phyloP scores from a whole-genome alignment of 2,888 invertebrate genomes.

The Chloroclysta siterata region DNA sequence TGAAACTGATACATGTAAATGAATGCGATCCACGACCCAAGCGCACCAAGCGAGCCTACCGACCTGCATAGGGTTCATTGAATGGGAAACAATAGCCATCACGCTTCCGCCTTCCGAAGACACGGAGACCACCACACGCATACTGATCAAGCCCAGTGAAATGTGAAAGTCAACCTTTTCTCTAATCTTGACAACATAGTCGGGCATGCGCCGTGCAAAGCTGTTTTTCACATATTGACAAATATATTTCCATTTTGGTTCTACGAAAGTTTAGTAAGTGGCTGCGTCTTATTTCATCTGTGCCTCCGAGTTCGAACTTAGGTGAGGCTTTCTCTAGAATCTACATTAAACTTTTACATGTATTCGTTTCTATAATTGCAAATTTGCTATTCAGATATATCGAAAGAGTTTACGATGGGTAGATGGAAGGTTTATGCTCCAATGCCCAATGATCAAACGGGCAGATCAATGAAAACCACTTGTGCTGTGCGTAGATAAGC shows the following conservation, averaged over 20 bases:
- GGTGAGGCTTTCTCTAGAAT: constrained; percentile 45
- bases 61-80: constrained; percentile 75
- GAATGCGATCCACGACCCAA: constrained; percentile 27
- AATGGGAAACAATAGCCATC: constrained; percentile 68
- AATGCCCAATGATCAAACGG: background rate
- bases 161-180: constrained; percentile 45
- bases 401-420: background rate
- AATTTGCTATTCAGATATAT: constrained; percentile 19
- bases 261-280: background rate
- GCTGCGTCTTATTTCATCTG: no score
- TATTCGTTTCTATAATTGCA: background rate
- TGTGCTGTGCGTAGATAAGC: background rate
- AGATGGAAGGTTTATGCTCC: background rate
- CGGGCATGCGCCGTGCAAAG: constrained; percentile 9
- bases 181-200: constrained; percentile 18
- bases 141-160: constrained; percentile 54
- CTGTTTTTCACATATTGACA: constrained; percentile 12
- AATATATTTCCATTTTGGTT: background rate
- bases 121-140: constrained; percentile 54
- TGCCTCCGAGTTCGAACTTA: constrained; percentile 16
- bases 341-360: background rate
- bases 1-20: constrained; percentile 22
- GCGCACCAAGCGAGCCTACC: constrained; percentile 44
- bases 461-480: background rate
- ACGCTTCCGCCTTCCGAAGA: constrained; percentile 69